These are phyloP conservation scores for Pteria penguin DNA, from an alignment of 2,888 invertebrate genomes.

Conservation along the genomic window DNA sequence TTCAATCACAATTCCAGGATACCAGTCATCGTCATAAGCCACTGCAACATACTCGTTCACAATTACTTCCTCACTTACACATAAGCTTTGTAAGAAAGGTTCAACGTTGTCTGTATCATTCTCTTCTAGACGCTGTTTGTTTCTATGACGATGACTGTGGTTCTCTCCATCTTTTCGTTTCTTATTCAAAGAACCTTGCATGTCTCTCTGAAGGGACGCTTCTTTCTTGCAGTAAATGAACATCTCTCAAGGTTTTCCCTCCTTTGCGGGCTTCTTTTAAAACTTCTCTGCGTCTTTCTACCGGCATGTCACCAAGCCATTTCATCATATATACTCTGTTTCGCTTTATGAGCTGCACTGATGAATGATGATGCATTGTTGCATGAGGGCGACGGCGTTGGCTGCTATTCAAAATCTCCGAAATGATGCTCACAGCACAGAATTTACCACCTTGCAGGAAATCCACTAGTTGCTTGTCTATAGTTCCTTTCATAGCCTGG, in stretches of 20 bases:
- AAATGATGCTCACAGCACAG: neutral
- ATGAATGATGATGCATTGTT: conserved; percentile 49
- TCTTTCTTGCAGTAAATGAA: conserved; percentile 26
- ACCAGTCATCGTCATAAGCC: conserved; percentile 28
- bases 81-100: no score
- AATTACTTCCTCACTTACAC: neutral
- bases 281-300: neutral
- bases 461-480: conserved; percentile 46
- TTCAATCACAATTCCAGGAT: conserved; percentile 2
- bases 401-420: conserved; percentile 24
- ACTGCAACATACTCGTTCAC: conserved; percentile 21
- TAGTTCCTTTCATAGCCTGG: conserved; percentile 23
- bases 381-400: conserved; percentile 44
- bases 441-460: conserved; percentile 47
- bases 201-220: conserved; percentile 29
- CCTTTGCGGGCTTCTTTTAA: conserved; percentile 40
- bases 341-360: conserved; percentile 50
- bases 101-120: neutral
- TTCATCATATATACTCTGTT: conserved; percentile 40
- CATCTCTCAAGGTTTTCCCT: conserved; percentile 22
- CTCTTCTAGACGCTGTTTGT: neutral
- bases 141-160: neutral
- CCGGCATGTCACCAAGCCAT: conserved; percentile 43
- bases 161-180: neutral
- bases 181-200: conserved; percentile 10